Percentiles rank a stretch among this genome's conserved stretches.
Evolutionary conservation across 2,797 vertebrate species (phyloP).

Genomic region (Strix occidentalis): DNA sequence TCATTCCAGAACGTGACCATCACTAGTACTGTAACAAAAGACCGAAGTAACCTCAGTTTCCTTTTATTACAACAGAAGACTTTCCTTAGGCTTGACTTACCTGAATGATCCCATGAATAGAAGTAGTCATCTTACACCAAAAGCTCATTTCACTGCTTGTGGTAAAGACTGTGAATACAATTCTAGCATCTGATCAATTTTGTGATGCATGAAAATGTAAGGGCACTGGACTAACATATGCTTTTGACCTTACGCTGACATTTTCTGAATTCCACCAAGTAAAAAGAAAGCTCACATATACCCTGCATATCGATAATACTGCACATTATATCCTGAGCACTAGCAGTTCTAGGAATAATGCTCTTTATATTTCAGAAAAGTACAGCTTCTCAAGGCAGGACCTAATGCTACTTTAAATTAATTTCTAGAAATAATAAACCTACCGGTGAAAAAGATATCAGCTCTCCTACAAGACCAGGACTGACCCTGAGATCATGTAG

Average conservation of each 20-base stretch:
- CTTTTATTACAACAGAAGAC: not conserved
- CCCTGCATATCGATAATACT: not conserved
- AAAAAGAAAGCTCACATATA: not conserved
- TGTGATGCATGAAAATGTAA: not conserved
- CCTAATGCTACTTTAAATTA: not conserved
- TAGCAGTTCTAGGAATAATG: not conserved
- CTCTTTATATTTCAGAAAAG: not conserved
- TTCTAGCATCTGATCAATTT: not conserved
- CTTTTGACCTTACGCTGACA: not conserved
- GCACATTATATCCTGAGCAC: not conserved
- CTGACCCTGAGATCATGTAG: slow-evolving; percentile 67
- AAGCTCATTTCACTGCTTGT: not conserved
- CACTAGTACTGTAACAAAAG: not conserved
- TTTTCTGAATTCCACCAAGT: not conserved
- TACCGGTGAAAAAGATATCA: slow-evolving; percentile 84
- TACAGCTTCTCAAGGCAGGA: not conserved
- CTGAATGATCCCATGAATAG: not conserved
- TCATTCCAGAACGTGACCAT: not conserved
- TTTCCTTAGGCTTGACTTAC: not conserved
- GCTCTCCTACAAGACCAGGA: slow-evolving; percentile 77
- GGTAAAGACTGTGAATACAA: not conserved
- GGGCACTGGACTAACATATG: not conserved
- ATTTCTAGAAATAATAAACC: slow-evolving; percentile 37
- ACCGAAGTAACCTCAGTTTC: not conserved
- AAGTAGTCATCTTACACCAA: not conserved